phyloP scores from a whole-genome alignment of 2,797 vertebrate species.

The Melanotaenia boesemani region DNA sequence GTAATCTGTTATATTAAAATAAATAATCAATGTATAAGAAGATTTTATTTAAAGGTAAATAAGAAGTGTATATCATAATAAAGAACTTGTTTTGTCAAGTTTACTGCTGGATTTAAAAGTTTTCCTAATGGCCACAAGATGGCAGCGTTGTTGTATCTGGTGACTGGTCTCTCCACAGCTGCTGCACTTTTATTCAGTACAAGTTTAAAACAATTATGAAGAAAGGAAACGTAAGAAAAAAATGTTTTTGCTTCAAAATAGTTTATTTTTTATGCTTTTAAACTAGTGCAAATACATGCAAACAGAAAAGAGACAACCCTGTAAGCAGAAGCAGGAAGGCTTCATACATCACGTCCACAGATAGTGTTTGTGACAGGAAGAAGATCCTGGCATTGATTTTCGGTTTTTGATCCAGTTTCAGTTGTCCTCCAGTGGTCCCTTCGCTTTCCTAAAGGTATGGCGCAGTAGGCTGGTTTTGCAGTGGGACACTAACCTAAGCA shows the following conservation, averaged over 20 bases:
- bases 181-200: background rate
- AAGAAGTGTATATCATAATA: slow-evolving; percentile 33
- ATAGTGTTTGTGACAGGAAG: background rate
- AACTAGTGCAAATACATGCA: slow-evolving; percentile 84
- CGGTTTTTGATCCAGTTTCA: slow-evolving; percentile 28
- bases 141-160: slow-evolving; percentile 25
- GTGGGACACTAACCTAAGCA: slow-evolving; percentile 29
- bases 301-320: slow-evolving; percentile 63
- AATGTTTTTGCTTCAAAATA: slow-evolving; percentile 67
- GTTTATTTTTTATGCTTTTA: slow-evolving; percentile 64
- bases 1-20: slow-evolving; percentile 29
- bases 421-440: slow-evolving; percentile 35
- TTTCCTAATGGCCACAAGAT: slow-evolving; percentile 50
- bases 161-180: background rate
- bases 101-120: background rate
- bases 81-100: slow-evolving; percentile 40
- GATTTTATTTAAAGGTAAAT: slow-evolving; percentile 30
- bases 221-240: slow-evolving; percentile 5
- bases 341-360: slow-evolving; percentile 31
- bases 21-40: slow-evolving; percentile 21
- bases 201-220: background rate
- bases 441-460: slow-evolving; percentile 25
- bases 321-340: slow-evolving; percentile 46
- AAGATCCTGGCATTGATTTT: slow-evolving; percentile 20
- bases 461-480: slow-evolving; percentile 27